Evolutionary conservation across 2,797 vertebrate species (phyloP).

Genomic region (Phoebastria nigripes): DNA sequence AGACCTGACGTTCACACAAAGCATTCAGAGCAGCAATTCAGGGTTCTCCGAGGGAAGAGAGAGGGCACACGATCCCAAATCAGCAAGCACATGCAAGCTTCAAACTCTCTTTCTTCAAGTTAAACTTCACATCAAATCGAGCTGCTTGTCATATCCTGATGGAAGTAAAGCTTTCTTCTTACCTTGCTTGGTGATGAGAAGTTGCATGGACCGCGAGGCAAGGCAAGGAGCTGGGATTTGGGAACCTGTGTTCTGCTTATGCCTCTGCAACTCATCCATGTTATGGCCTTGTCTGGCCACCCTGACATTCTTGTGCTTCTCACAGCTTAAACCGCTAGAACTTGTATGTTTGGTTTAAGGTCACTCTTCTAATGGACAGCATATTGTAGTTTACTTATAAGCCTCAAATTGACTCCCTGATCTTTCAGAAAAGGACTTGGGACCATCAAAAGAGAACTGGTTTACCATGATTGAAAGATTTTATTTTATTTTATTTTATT

Average conservation of each 20-base stretch:
- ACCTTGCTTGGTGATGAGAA: background rate
- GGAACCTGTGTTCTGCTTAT: background rate
- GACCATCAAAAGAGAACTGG: background rate
- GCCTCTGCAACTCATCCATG: background rate
- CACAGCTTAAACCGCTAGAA: background rate
- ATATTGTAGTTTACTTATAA: background rate
- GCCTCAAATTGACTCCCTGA: background rate
- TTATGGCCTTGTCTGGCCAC: background rate
- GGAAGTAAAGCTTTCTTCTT: background rate
- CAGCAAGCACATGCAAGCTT: background rate
- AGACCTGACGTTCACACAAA: background rate
- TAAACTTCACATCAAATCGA: background rate
- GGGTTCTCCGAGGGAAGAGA: background rate
- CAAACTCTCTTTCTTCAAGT: background rate
- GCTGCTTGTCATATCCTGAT: background rate
- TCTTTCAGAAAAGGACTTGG: background rate
- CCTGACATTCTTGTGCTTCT: background rate
- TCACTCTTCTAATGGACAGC: background rate
- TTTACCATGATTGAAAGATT: background rate
- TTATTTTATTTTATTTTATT: background rate
- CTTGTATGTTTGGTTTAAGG: background rate
- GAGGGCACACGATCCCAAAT: background rate
- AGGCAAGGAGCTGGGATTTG: background rate
- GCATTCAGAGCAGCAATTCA: background rate
- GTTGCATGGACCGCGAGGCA: fast-evolving